Conservation (phyloP, 2,888 invertebrate species). For the Helobdella robusta region DNA sequence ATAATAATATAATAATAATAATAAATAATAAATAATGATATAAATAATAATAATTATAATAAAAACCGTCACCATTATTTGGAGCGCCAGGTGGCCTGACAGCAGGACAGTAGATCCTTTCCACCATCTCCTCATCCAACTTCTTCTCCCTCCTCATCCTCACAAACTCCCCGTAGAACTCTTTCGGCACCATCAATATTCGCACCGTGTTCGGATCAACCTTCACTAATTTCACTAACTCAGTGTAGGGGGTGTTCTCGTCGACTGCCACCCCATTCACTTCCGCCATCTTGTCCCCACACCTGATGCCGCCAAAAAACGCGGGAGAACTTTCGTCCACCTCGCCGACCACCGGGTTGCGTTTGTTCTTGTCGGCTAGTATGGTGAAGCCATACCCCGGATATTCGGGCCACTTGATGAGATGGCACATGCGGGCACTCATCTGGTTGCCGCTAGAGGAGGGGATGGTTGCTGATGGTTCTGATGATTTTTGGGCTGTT, state of each 20-base stretch:
- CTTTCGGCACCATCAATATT: background rate
- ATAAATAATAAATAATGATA: background rate
- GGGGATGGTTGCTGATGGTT: background rate
- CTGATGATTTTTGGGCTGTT: background rate
- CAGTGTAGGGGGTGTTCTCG: background rate
- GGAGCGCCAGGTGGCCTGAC: too few species aligned
- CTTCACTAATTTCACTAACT: background rate
- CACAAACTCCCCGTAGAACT: background rate
- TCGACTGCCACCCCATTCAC: slow-evolving; percentile 53
- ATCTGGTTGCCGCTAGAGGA: background rate
- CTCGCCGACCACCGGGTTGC: slow-evolving; percentile 89
- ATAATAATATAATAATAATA: background rate
- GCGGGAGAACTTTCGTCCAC: slow-evolving; percentile 63
- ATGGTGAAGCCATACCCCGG: slow-evolving; percentile 99
- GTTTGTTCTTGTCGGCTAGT: slow-evolving; percentile 88
- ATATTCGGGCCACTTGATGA: slow-evolving; percentile 72
- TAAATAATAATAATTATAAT: slow-evolving; percentile 1
- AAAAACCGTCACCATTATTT: too few species aligned
- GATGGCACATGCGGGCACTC: slow-evolving; percentile 68
- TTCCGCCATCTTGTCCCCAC: slow-evolving; percentile 68
- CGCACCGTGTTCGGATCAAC: background rate
- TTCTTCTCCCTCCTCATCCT: background rate
- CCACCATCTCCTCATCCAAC: background rate
- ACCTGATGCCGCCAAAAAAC: slow-evolving; percentile 57
- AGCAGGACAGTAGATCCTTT: slow-evolving; percentile 3